Percentiles rank a stretch among this genome's conserved stretches.
These are phyloP conservation scores for Lepus timidus DNA, from an alignment of 2,113 vertebrate genomes.

Conservation along the genomic window DNA sequence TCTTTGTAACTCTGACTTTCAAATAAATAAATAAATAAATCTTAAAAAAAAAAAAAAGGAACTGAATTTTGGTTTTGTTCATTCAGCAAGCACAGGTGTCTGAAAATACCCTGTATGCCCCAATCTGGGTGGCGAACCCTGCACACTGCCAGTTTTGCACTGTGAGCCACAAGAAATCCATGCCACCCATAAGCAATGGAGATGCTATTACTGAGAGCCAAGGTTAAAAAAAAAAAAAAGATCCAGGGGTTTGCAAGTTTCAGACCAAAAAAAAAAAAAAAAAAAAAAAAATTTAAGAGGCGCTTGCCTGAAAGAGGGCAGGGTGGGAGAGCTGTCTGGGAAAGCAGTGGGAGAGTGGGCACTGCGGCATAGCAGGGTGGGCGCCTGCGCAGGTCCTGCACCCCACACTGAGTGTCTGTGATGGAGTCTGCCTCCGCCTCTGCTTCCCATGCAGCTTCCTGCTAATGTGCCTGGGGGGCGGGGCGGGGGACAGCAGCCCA, in stretches of 20 bases:
- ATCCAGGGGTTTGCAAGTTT: not conserved
- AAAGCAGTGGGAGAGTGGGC: not conserved
- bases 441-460: too few relatives aligned
- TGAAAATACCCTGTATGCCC: not conserved
- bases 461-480: too few relatives aligned
- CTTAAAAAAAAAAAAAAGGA: too few relatives aligned
- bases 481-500: too few relatives aligned
- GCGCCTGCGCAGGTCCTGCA: too few relatives aligned
- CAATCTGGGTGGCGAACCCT: not conserved
- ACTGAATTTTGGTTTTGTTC: slow-evolving; percentile 1
- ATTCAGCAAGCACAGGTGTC: not conserved
- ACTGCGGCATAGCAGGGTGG: too few relatives aligned
- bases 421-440: too few relatives aligned
- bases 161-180: slow-evolving; percentile 42
- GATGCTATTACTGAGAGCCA: not conserved
- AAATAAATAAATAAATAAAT: too few relatives aligned
- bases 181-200: not conserved
- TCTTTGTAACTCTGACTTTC: too few relatives aligned
- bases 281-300: slow-evolving; percentile 29
- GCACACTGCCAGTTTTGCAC: not conserved
- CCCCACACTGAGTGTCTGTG: too few relatives aligned
- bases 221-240: too few relatives aligned
- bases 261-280: slow-evolving; percentile 51
- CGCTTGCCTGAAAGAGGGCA: not conserved
- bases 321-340: not conserved